Percentiles rank a stretch among this genome's conserved stretches.
Evolutionary conservation across 92 coral and sea anemone species (phyloP).

Genomic region (Porites divaricata): DNA sequence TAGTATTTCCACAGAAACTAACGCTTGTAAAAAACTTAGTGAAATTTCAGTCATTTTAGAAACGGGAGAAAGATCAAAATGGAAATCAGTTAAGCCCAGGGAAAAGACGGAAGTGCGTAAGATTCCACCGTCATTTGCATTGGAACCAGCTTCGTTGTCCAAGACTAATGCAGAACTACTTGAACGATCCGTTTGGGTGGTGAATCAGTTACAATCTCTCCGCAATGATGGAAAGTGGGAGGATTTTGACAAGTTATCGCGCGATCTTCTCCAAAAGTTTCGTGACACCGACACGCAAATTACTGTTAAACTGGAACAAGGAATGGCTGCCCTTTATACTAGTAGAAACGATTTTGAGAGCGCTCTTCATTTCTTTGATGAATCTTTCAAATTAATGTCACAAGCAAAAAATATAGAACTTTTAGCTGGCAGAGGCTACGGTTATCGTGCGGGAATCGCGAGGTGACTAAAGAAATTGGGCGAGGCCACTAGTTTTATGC

Average conservation of each 20-base stretch:
- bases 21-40: constrained; percentile 22
- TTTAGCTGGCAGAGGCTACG: constrained; percentile 42
- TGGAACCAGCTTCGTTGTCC: constrained; percentile 37
- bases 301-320: constrained; percentile 57
- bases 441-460: constrained; percentile 56
- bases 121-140: background rate
- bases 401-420: constrained; percentile 25
- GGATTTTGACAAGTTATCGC: constrained; percentile 32
- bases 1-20: background rate
- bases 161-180: constrained; percentile 2
- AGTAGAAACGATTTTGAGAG: constrained; percentile 40
- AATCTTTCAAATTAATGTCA: constrained; percentile 28
- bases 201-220: constrained; percentile 58
- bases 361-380: constrained; percentile 38
- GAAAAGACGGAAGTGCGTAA: background rate
- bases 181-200: constrained; percentile 38
- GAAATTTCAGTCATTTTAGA: constrained; percentile 26
- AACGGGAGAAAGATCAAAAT: constrained; percentile 21
- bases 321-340: constrained; percentile 59
- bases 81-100: constrained; percentile 9
- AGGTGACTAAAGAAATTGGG: constrained; percentile 57
- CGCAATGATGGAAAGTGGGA: constrained; percentile 74
- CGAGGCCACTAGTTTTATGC: constrained; percentile 39
- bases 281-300: constrained; percentile 54
- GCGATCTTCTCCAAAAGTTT: constrained; percentile 30